A percentile compares a stretch with the other conserved stretches of the same genome.
These are phyloP conservation scores for Orientallactaga bullata DNA, from an alignment of 2,113 vertebrate genomes.

Conservation along the genomic window DNA sequence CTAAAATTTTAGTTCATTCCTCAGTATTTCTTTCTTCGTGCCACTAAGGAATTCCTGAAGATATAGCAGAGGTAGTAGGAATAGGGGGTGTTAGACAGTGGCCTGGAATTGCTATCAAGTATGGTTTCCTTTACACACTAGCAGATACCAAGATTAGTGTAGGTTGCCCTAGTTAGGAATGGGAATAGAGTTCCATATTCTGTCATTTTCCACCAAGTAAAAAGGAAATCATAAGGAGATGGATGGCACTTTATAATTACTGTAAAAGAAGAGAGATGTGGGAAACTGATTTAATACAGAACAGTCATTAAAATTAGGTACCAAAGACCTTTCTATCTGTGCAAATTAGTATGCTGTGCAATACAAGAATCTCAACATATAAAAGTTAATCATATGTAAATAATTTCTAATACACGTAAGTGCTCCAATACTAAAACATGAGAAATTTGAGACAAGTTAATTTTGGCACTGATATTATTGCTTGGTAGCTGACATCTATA, in stretches of 20 bases:
- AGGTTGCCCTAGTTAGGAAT: background rate
- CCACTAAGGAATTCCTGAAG: background rate
- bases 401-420: background rate
- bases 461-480: background rate
- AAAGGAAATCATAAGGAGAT: background rate
- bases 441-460: background rate
- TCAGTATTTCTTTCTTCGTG: background rate
- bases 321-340: background rate
- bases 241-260: background rate
- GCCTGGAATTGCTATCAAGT: background rate
- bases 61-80: background rate
- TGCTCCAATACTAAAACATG: background rate
- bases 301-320: background rate
- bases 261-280: background rate
- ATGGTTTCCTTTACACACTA: background rate
- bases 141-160: background rate
- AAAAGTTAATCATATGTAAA: background rate
- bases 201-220: background rate
- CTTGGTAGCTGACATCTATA: too few relatives aligned
- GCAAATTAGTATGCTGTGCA: too few relatives aligned
- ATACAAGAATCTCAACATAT: background rate
- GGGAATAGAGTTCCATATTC: background rate
- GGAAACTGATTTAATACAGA: slow-evolving; percentile 6
- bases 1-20: background rate
- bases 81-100: too few relatives aligned